Evolutionary conservation across 2,797 vertebrate species (phyloP).

Genomic region (Falco columbarius): DNA sequence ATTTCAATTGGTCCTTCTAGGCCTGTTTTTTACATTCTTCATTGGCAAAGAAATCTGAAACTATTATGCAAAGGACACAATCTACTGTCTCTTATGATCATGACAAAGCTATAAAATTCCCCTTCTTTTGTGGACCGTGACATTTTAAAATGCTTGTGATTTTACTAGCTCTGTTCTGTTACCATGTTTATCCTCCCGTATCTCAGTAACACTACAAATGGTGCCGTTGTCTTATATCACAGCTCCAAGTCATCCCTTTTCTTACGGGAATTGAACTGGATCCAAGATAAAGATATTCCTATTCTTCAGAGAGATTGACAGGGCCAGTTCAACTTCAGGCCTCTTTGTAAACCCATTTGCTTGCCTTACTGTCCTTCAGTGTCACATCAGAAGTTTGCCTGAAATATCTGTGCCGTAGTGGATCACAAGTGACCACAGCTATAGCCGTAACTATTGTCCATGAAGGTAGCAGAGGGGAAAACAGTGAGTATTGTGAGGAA

Average conservation of each 20-base stretch:
- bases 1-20: neutral
- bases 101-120: neutral
- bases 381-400: neutral
- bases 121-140: neutral
- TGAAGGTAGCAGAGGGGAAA: neutral
- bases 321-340: neutral
- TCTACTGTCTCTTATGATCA: neutral
- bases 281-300: neutral
- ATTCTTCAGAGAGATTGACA: neutral
- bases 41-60: neutral
- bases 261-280: neutral
- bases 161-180: slow-evolving; percentile 10
- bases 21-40: neutral
- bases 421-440: neutral
- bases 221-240: neutral
- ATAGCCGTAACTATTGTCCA: neutral
- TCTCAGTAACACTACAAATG: neutral
- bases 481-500: neutral
- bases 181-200: neutral
- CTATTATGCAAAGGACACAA: neutral
- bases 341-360: neutral
- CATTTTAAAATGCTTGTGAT: slow-evolving; percentile 6
- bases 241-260: neutral
- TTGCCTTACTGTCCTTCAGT: neutral
- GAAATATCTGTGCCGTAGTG: neutral